Evolutionary conservation across 30 jellyfish, hydroid and myxozoan species (phyloP), one percentile per base, ranked within the genome.

Genomic region (Chrysaora quinquecirrha): DNA sequence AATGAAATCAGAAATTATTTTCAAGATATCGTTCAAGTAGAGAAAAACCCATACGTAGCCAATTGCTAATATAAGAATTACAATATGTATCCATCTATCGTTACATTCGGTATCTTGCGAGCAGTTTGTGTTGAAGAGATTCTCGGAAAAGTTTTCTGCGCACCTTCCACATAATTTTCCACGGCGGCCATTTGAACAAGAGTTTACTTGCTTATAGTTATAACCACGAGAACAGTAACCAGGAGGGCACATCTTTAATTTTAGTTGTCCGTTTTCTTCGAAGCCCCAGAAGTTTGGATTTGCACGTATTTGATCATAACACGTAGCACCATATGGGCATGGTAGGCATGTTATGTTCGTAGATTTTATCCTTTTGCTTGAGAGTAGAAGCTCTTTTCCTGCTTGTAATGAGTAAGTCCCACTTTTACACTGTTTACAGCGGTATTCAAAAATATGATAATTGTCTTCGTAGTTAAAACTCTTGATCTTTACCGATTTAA

Each of bases 91-190:
- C 71, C 64, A 49, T 63, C 73, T 23, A 4, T 64, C 66, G 1
- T 29, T 38, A 21, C 90, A 79, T 9, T 20, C 32, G 14, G 22
- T 33, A 28, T 65, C 62, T 38, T 34, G 49, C 27, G 76, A 23
- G 54, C 90, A 79, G 21, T 79, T 29, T 12, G 28, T 79, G 30
- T 68, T n/a, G 70, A 60, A 43, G 74, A 60, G 48, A 35, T 65
- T 66, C 30, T 32, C 90, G n/a, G 76, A 60, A 20, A 16, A 64
- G 23, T 56, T 73, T 1, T 3, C 19, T 3, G 62, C 38, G 30
- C 90, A 79, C 35, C 65, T 43, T 30, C 90, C 90, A 48, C 90
- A 79, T 12, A 79, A 60, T 35, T 35, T 79, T 1, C 90, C 90
- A 1, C 0, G 30, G 30, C 90, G 71, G 27, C 23, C 52, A 0